Conservation (phyloP, 2,113 vertebrate species). For the Todiramphus chloris region DNA sequence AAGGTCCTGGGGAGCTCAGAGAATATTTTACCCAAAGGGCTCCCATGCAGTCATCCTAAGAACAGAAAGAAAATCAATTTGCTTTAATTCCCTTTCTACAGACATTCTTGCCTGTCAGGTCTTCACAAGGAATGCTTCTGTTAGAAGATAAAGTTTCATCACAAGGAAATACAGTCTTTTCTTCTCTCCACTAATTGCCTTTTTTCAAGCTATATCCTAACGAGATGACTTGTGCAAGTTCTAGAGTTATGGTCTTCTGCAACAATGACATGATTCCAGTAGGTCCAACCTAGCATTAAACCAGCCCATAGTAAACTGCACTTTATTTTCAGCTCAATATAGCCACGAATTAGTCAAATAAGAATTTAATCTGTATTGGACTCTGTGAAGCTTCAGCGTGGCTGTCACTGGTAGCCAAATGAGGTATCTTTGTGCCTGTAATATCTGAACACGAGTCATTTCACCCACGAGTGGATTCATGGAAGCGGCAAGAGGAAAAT, state of each 20-base stretch:
- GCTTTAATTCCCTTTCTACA: not conserved
- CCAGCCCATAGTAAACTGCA: not conserved
- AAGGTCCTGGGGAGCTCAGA: not conserved
- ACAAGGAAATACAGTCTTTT: not conserved
- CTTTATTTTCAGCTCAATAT: not conserved
- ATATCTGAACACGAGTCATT: not conserved
- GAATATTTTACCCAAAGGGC: not conserved
- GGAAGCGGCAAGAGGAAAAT: not conserved
- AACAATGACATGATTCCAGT: not conserved
- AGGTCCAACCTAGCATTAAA: not conserved
- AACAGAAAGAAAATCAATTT: slow-evolving; percentile 10
- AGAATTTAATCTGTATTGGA: not conserved
- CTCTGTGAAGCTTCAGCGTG: not conserved
- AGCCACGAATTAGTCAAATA: not conserved
- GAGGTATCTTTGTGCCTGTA: not conserved
- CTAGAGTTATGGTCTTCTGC: not conserved
- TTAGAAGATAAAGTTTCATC: not conserved
- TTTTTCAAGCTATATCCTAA: not conserved
- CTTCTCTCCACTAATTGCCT: not conserved
- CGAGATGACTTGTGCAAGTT: not conserved
- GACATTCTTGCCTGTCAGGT: not conserved
- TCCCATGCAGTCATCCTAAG: not conserved
- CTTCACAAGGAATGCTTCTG: not conserved
- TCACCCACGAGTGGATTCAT: not conserved
- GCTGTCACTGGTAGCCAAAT: not conserved